These are phyloP conservation scores for Trachythela sp. DNA, from an alignment of 64 coral and sea anemone genomes.

Conservation along the genomic window DNA sequence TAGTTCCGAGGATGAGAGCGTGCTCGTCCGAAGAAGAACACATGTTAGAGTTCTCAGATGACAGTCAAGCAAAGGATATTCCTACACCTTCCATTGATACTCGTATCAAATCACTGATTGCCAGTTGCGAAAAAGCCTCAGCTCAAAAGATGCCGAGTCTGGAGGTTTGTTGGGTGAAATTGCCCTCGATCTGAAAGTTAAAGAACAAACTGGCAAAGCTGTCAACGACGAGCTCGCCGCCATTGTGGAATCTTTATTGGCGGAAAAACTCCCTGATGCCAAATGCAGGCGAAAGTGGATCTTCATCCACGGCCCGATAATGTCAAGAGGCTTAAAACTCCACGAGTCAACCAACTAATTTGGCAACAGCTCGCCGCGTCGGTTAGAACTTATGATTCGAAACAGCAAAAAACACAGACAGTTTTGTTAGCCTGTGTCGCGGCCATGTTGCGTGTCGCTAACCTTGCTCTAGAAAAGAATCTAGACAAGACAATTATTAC, in stretches of 20 bases:
- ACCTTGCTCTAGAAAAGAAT: slow-evolving; percentile 41
- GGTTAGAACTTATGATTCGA: slow-evolving; percentile 33
- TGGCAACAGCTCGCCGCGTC: slow-evolving; percentile 37
- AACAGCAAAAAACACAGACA: slow-evolving; percentile 43
- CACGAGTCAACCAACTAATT: slow-evolving; percentile 50
- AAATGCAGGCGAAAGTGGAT: slow-evolving; percentile 39
- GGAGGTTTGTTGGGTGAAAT: neutral
- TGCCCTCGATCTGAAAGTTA: neutral
- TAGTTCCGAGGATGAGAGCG: neutral
- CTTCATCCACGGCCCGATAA: slow-evolving; percentile 37
- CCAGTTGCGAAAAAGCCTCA: neutral
- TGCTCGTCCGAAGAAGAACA: neutral
- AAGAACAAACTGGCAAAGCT: no score
- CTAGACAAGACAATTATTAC: no score
- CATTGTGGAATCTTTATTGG: slow-evolving; percentile 10
- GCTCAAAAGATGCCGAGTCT: neutral
- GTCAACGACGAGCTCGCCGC: slow-evolving; percentile 28
- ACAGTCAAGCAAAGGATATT: neutral
- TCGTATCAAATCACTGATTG: neutral
- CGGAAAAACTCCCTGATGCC: slow-evolving; percentile 25
- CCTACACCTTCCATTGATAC: neutral
- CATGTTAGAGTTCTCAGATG: no score
- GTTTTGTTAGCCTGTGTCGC: slow-evolving; percentile 16
- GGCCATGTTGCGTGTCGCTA: slow-evolving; percentile 17
- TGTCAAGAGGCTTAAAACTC: slow-evolving; percentile 24